phyloP scores from a whole-genome alignment of 2,888 invertebrate species.

The Aquatica leii region DNA sequence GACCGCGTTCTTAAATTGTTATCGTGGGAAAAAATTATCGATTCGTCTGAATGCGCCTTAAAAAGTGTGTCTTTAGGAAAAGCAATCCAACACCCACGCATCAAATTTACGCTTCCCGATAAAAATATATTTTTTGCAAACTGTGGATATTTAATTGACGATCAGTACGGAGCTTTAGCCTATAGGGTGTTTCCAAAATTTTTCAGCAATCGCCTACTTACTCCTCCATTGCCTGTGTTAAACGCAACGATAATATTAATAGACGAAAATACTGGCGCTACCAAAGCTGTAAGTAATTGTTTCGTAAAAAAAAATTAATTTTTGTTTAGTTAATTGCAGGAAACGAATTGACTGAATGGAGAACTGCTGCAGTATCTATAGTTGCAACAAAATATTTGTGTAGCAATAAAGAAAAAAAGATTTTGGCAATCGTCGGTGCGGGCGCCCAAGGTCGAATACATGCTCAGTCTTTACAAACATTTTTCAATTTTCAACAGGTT shows the following conservation, averaged over 20 bases:
- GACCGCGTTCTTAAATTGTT: background rate
- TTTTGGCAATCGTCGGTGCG: slow-evolving; percentile 64
- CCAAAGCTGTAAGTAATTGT: slow-evolving; percentile 1
- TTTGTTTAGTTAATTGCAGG: slow-evolving; percentile 61
- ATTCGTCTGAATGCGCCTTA: background rate
- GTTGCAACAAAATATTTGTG: slow-evolving; percentile 65
- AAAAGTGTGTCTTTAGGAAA: background rate
- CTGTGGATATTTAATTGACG: background rate
- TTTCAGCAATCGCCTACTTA: background rate
- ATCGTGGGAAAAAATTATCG: background rate
- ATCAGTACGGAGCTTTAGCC: background rate
- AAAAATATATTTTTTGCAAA: background rate
- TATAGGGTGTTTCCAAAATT: background rate
- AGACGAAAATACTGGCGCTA: background rate
- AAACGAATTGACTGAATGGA: slow-evolving; percentile 65
- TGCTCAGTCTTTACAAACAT: slow-evolving; percentile 62
- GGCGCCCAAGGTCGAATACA: slow-evolving; percentile 65
- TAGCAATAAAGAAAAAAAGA: slow-evolving; percentile 42
- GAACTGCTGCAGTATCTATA: slow-evolving; percentile 67
- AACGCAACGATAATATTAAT: background rate
- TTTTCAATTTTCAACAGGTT: slow-evolving; percentile 61
- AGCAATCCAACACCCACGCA: background rate
- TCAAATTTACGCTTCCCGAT: background rate
- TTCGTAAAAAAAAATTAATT: too few relatives aligned
- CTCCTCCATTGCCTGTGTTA: background rate